Evolutionary conservation across 2,888 invertebrate species (phyloP).

Genomic region (Oscheius onirici): DNA sequence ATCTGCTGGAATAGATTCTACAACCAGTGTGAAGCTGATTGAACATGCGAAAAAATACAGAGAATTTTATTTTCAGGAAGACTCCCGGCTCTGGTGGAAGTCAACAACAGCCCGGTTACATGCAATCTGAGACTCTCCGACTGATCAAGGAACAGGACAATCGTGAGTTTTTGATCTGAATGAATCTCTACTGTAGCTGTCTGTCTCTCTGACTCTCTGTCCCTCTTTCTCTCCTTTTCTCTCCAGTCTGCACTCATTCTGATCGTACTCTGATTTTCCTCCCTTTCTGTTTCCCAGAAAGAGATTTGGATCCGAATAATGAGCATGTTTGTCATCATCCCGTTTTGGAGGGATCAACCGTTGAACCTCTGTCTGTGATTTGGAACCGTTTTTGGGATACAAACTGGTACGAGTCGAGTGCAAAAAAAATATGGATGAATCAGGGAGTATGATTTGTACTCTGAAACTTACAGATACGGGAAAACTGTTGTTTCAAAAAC

Average conservation of each 20-base stretch:
- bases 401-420: too few relatives aligned
- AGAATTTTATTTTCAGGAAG: conserved; percentile 2
- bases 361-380: too few relatives aligned
- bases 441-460: neutral
- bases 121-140: conserved; percentile 64
- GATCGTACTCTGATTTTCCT: neutral
- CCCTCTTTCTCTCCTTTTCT: conserved; percentile 1
- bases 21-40: too few relatives aligned
- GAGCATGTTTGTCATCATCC: too few relatives aligned
- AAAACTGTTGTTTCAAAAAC: neutral
- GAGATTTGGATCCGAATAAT: too few relatives aligned
- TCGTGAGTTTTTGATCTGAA: conserved; percentile 1
- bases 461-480: neutral
- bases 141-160: conserved; percentile 65
- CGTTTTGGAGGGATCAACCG: too few relatives aligned
- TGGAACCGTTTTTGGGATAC: too few relatives aligned
- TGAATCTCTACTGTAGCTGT: too few relatives aligned
- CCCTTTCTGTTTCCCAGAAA: neutral
- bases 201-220: neutral
- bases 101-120: conserved; percentile 56
- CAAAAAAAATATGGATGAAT: neutral
- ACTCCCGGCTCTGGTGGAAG: neutral
- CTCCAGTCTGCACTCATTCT: neutral
- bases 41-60: too few relatives aligned
- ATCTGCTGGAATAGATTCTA: too few relatives aligned